Percentiles rank a stretch among this genome's conserved stretches.
phyloP scores from a whole-genome alignment of 2,113 vertebrate species.

The Procavia capensis region DNA sequence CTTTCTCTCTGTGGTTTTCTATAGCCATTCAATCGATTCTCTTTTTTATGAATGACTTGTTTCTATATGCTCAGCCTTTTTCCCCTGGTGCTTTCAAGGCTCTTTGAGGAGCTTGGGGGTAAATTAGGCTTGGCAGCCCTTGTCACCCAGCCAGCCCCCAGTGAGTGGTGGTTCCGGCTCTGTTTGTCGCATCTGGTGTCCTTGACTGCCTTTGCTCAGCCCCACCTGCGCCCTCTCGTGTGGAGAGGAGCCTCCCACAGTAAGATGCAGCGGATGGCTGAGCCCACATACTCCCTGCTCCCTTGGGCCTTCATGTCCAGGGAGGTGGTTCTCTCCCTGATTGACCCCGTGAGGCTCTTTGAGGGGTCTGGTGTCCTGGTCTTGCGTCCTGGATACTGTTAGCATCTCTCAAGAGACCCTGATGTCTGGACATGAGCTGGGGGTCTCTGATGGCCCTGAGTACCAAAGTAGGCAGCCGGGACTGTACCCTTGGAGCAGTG shows the following conservation, averaged over 20 bases:
- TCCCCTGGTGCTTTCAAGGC: neutral
- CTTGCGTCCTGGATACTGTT: neutral
- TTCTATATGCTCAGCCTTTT: neutral
- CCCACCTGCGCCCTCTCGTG: neutral
- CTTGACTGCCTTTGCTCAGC: neutral
- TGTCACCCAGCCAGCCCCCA: no score
- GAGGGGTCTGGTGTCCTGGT: neutral
- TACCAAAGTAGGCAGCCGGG: neutral
- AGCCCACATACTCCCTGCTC: no score
- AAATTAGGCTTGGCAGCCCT: neutral
- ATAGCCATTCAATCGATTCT: neutral
- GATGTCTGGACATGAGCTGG: neutral
- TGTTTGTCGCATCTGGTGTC: neutral
- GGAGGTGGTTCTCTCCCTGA: neutral
- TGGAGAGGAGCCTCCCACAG: rapidly evolving
- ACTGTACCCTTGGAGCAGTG: neutral
- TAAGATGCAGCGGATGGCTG: rapidly evolving
- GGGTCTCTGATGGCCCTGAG: neutral
- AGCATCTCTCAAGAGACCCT: neutral
- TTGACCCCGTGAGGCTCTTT: neutral
- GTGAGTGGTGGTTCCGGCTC: neutral
- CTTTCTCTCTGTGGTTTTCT: slow-evolving; percentile 14
- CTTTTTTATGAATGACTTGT: slow-evolving; percentile 14
- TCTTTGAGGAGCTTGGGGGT: neutral
- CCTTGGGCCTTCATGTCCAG: no score